Base-by-base conservation (phyloP, 2,113 vertebrate species). In the Piaya cayana region DNA sequence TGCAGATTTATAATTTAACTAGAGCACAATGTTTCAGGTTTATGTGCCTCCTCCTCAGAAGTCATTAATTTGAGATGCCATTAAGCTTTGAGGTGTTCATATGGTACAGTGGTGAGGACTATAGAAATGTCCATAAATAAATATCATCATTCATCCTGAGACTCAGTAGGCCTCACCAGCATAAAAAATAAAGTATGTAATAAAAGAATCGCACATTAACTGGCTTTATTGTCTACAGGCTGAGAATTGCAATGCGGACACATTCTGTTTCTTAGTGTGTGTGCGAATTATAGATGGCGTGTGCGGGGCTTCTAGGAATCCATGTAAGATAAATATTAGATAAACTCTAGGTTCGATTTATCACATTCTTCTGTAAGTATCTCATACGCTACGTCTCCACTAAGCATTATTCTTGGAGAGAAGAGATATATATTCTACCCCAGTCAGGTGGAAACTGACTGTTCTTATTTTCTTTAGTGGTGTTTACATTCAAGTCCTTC, bases 71-170 rank as follows among this genome's bases (percentile, higher is more conserved):
- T 92, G 83, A 82, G 88, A 65, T 32, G 10, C 58, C 3, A 14
- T 95, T 96, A 92, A 92, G 86, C 90, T 90, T 79, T 21, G 85
- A 96, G 88, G 64, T 88, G 82, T 71, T 96, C 90, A 6, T 45
- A 58, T 79, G 88, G 77, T 86, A 9, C 89, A 55, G 4, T 5
- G 4, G 26, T 81, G 79, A 86, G 71, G 71, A 75, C 18, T 34
- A 13, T 17, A 59, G 93, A 92, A 92, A 88, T 53, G 59, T 39
- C 90, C 49, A 52, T 95, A 94, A 94, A 95, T 92, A 96, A 96
- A 90, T 69, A 85, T 29, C 37, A 71, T 68, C 56, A 18, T 92
- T 90, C 68, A 45, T 86, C 0, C 1, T 71, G 69, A 71, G 76
- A 32, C 65, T 93, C 76, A 34, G 53, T 34, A 90, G 90, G 79